Conservation (phyloP, 2,888 invertebrate species). For the Alviniconcha strummeri region DNA sequence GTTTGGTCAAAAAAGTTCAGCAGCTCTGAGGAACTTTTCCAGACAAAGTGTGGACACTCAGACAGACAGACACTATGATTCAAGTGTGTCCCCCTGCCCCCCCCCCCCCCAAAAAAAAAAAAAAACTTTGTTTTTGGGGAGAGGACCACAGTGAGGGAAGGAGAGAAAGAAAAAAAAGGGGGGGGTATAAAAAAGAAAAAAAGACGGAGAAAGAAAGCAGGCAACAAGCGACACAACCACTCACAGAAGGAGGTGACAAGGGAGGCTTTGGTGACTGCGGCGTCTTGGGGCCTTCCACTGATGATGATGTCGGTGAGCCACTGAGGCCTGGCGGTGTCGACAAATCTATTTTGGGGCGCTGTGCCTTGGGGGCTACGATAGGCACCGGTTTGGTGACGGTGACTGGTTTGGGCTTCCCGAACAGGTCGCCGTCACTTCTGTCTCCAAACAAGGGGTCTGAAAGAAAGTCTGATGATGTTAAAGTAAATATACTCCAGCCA, state of each 20-base stretch:
- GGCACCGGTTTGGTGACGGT: constrained; percentile 27
- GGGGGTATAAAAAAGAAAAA: neutral
- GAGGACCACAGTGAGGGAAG: too few species aligned
- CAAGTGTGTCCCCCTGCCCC: too few species aligned
- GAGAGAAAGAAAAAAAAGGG: too few species aligned
- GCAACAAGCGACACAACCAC: neutral
- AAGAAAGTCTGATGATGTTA: neutral
- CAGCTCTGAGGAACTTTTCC: too few species aligned
- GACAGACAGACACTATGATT: too few species aligned
- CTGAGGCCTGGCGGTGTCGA: constrained; percentile 10
- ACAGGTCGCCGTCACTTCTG: constrained; percentile 35
- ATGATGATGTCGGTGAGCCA: constrained; percentile 25
- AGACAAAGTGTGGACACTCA: too few species aligned
- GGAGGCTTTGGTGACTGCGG: constrained; percentile 21
- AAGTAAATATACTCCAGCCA: neutral
- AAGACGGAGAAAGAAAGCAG: neutral
- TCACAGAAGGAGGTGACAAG: constrained; percentile 28
- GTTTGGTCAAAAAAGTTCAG: too few species aligned
- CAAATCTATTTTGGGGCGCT: constrained; percentile 29
- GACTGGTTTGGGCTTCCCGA: constrained; percentile 35
- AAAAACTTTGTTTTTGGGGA: too few species aligned
- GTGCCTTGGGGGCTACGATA: constrained; percentile 29
- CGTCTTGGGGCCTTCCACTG: constrained; percentile 13
- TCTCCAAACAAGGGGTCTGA: constrained; percentile 43
- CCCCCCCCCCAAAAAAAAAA: too few species aligned